Base-by-base conservation (phyloP, 1,140 invertebrate species). In the Drosophila kohkoa region DNA sequence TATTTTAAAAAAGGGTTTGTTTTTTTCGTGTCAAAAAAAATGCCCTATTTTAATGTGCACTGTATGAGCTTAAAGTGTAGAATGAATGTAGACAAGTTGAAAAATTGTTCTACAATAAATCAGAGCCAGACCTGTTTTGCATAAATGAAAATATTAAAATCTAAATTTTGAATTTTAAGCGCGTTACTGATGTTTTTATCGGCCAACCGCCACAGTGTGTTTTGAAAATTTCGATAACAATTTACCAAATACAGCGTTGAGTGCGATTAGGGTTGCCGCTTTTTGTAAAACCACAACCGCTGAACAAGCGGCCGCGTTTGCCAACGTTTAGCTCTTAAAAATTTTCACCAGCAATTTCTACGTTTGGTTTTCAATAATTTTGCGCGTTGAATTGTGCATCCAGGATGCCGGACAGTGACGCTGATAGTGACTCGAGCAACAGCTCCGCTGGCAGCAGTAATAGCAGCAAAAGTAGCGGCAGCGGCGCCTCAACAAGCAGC, bases 341-440 rank as follows among this genome's bases (percentile, higher is more conserved):
- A 82, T 86, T 86, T 85, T 85, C 75, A 70, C 35, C 30, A 63
- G 45, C 35, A 15, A 45, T 48, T 74, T 71, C 28, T 25, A 25
- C 20, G 20, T 25, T 25, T 25, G 20, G 20, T 25, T 25, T 25
- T 25, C 20, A 51, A 32, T 1, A 5, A 30, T 62, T 35, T 71
- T 72, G 7, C 15, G 15, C 13, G 7, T 52, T 72, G n/a, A 32
- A 45, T 20, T 10, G 57, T 28, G 35, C 45, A 46, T 43, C n/a
- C 20, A 63, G 59, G 13, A 91, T 91, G 88, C 60, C 57, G 4
- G 66, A 82, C 51, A 90, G 81, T 59, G 88, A 90, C 28, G 52
- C 81, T 10, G 88, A 91, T 11, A 88, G 81, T 48, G 81, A 83
- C 15, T 77, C 80, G 46, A 75, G 75, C 80, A 59, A 62, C 15